Evolutionary conservation across 1,140 invertebrate species (phyloP).

Genomic region (Tetramorium parvispinum): DNA sequence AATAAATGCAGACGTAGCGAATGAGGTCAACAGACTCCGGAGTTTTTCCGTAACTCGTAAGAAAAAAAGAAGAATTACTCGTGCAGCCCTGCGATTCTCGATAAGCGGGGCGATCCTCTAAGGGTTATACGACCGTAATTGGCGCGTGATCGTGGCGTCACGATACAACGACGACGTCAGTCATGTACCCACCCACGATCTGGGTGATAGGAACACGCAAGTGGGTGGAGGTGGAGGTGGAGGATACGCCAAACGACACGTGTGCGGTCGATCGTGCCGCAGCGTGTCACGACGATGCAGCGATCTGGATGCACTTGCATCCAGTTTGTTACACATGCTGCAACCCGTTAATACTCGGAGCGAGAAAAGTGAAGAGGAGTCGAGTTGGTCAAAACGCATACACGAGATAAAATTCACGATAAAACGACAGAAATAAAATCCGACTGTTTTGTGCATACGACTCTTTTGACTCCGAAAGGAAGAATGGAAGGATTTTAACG

Average conservation of each 20-base stretch:
- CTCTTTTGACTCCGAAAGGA: neutral
- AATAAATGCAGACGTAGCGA: neutral
- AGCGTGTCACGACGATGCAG: conserved; percentile 18
- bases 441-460: neutral
- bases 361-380: neutral
- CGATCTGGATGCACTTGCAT: conserved; percentile 19
- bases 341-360: neutral
- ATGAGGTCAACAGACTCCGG: neutral
- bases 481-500: neutral
- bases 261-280: conserved; percentile 45
- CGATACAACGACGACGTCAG: conserved; percentile 15
- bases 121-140: neutral
- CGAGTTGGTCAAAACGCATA: neutral
- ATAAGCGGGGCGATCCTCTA: neutral
- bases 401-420: neutral
- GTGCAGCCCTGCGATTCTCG: neutral
- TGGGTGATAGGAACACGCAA: conserved; percentile 4
- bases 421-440: neutral
- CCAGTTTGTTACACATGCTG: neutral
- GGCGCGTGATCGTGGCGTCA: neutral
- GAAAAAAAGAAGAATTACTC: neutral
- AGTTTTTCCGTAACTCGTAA: neutral
- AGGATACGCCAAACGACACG: conserved; percentile 28
- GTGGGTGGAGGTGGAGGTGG: neutral
- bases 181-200: neutral